Evolutionary conservation across 2,113 vertebrate species (phyloP).

Genomic region (Pseudolaguvia tuberculata): DNA sequence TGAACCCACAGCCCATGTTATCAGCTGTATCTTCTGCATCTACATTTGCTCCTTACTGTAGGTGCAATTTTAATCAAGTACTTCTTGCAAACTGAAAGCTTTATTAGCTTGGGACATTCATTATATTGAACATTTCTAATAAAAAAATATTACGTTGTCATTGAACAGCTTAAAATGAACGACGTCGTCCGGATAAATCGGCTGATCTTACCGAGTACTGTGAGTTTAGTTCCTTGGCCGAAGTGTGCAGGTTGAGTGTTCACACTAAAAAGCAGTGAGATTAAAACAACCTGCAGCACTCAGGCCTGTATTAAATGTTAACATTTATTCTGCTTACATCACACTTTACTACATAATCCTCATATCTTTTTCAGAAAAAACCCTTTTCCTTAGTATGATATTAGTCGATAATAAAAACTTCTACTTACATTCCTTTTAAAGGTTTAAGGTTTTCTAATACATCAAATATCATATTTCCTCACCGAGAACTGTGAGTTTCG

Average conservation of each 20-base stretch:
- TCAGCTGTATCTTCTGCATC: not conserved
- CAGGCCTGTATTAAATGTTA: not conserved
- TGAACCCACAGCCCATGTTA: not conserved
- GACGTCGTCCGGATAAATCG: not conserved
- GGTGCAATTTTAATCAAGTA: not conserved
- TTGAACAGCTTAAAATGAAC: not conserved
- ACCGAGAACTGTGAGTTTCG: constrained; percentile 67
- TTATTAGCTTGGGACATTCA: too few relatives aligned
- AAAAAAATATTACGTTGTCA: too few relatives aligned
- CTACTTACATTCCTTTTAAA: not conserved
- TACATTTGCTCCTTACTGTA: not conserved
- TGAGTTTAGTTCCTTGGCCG: constrained; percentile 55
- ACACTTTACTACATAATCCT: not conserved
- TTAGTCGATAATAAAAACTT: not conserved
- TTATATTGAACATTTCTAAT: too few relatives aligned
- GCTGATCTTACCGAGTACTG: constrained; percentile 46
- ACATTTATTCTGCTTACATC: not conserved
- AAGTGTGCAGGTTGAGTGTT: constrained; percentile 49
- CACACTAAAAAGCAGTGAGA: constrained; percentile 1
- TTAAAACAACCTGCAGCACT: not conserved
- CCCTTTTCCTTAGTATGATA: not conserved
- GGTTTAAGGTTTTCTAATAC: not conserved
- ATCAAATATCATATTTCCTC: constrained; percentile 44
- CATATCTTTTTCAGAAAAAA: not conserved
- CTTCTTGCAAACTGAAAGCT: not conserved